Percentiles rank a stretch among this genome's conserved stretches.
These are phyloP conservation scores for Lacanobia wlatinum DNA, from an alignment of 2,888 invertebrate genomes.

Conservation along the genomic window DNA sequence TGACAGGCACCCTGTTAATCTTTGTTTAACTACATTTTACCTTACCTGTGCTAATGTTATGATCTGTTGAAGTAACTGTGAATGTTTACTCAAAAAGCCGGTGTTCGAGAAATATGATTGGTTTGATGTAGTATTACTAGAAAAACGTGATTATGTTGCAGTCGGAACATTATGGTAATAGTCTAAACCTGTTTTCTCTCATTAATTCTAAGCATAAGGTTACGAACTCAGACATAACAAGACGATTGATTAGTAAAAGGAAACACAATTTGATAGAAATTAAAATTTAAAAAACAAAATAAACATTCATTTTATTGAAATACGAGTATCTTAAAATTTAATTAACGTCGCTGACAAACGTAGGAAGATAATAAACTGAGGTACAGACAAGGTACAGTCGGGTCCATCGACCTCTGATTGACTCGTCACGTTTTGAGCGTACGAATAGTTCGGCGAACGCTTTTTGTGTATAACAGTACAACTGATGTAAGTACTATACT, in stretches of 20 bases:
- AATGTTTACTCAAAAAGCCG: slow-evolving; percentile 11
- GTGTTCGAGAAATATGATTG: slow-evolving; percentile 23
- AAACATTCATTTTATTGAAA: slow-evolving; percentile 18
- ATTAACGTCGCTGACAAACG: slow-evolving; percentile 44
- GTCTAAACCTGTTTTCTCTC: slow-evolving; percentile 37
- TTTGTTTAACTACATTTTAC: slow-evolving; percentile 37
- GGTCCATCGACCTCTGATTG: slow-evolving; percentile 73
- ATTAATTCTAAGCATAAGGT: slow-evolving; percentile 29
- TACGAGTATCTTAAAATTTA: slow-evolving; percentile 11
- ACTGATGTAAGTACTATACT: slow-evolving; percentile 33
- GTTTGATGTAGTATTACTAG: slow-evolving; percentile 24
- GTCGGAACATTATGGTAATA: slow-evolving; percentile 24
- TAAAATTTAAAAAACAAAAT: slow-evolving; percentile 9
- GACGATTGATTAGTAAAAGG: slow-evolving; percentile 23
- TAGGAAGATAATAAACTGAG: slow-evolving; percentile 14
- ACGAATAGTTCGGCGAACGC: slow-evolving; percentile 68
- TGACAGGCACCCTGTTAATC: slow-evolving; percentile 51
- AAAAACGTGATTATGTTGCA: slow-evolving; percentile 48
- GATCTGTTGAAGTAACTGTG: slow-evolving; percentile 21
- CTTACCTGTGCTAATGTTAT: slow-evolving; percentile 34
- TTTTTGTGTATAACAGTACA: slow-evolving; percentile 69
- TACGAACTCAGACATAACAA: slow-evolving; percentile 11
- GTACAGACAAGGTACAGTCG: slow-evolving; percentile 54
- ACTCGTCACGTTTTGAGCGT: slow-evolving; percentile 76
- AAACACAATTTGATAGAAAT: slow-evolving; percentile 2